Conservation (phyloP, 2,113 vertebrate genomes). For the Benitochromis conjunctus region DNA sequence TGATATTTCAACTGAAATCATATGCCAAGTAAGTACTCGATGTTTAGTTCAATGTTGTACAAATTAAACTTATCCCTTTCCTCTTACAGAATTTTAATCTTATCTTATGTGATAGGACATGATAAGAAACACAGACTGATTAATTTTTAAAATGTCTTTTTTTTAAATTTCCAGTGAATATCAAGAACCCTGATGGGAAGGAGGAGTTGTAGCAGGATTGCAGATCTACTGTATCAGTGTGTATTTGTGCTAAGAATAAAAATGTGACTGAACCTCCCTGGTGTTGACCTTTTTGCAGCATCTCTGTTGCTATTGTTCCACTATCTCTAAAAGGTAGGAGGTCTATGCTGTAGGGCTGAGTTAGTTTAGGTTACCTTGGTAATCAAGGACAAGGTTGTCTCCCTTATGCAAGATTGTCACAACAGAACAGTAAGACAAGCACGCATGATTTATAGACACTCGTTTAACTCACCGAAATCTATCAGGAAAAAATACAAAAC, state of each 20-base stretch:
- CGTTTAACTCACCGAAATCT: not conserved
- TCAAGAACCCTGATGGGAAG: not conserved
- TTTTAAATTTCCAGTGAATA: not conserved
- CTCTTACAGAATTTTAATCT: not conserved
- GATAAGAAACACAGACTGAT: not conserved
- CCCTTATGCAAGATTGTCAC: not conserved
- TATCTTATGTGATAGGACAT: not conserved
- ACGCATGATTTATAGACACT: not conserved
- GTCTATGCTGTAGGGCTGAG: not conserved
- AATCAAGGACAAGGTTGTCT: constrained; percentile 5
- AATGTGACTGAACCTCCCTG: not conserved
- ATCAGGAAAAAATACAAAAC: not conserved
- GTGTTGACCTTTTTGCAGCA: not conserved
- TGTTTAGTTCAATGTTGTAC: not conserved
- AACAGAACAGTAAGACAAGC: not conserved
- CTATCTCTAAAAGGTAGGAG: not conserved
- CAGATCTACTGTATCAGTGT: not conserved
- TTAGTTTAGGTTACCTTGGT: not conserved
- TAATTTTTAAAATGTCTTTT: not conserved
- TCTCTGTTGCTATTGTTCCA: not conserved
- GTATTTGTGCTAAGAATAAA: not conserved
- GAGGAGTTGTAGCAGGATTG: not conserved
- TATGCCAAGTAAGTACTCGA: not conserved
- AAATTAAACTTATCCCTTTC: not conserved
- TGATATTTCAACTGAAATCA: not conserved